Base-by-base conservation (phyloP, 2,113 vertebrate genomes). In the Phycodurus eques region DNA sequence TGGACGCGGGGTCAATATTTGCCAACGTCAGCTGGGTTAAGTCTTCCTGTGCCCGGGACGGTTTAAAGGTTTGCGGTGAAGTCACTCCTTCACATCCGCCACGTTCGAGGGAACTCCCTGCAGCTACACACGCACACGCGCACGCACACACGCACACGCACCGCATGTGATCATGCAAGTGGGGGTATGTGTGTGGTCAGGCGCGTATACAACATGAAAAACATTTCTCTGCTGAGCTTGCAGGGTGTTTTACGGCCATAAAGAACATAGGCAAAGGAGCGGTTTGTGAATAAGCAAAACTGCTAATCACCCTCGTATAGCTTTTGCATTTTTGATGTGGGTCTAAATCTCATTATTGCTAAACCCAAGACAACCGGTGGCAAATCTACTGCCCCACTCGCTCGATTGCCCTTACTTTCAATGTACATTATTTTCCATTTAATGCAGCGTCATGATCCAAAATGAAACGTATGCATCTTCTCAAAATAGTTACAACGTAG, bases 1-100 rank as follows among this genome's bases (percentile, higher is more conserved):
- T 70, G 67, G 64, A 73, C 83, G 74, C 73, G 76, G 19, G 35
- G 87, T 92, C 92, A 95, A 94, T 94, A 93, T 94, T 95, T 90
- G 91, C 89, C 81, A 79, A 60, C 35, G 20, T 67, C 67, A 59
- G 71, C 62, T 59, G 27, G 59, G 69, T 56, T 82, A 14, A 13
- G 62, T 72, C 59, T 68, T 13, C 9, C 53, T 54, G 53, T 61
- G 54, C 65, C 71, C 44, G 72, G 57, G 66, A 73, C 59, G 68
- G 53, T 13, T 54, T 54, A 54, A 54, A 54, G 53, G 53, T 54
- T 54, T 61, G 75, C 7, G 59, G 62, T 74, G 64, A 83, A 73
- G 77, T 82, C 75, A 75, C 70, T 68, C 61, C 65, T 62, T 68
- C 39, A n/a, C 35, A 72, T 76, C 53, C 54, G 81, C 76, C 86